Conservation (phyloP, 2,113 vertebrate species). For the Steatornis caripensis region DNA sequence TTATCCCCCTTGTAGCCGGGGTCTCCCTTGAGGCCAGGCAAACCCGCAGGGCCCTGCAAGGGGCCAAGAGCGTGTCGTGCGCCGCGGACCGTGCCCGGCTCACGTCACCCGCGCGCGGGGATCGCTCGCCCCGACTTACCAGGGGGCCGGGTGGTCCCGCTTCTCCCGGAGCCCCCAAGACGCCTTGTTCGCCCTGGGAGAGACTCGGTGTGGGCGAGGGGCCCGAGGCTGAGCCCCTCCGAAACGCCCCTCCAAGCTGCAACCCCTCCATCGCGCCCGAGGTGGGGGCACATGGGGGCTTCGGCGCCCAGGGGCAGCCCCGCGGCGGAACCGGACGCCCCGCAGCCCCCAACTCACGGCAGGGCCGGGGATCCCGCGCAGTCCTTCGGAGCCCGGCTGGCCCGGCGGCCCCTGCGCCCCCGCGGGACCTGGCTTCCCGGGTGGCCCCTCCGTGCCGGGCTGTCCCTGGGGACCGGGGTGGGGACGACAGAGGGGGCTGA, state of each 20-base stretch:
- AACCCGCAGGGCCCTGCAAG: slow-evolving; percentile 84
- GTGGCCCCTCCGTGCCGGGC: slow-evolving; percentile 73
- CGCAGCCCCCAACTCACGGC: slow-evolving; percentile 71
- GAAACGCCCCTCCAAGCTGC: not conserved
- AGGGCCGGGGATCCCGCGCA: slow-evolving; percentile 87
- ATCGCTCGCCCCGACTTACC: slow-evolving; percentile 71
- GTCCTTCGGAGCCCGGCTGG: slow-evolving; percentile 80
- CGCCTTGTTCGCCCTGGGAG: slow-evolving; percentile 87
- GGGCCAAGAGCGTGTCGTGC: not conserved
- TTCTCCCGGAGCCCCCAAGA: slow-evolving; percentile 85
- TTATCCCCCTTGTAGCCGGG: slow-evolving; percentile 87
- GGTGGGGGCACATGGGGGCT: too few relatives aligned
- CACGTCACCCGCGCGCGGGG: not conserved
- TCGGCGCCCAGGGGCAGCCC: too few relatives aligned
- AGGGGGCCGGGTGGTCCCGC: slow-evolving; percentile 86
- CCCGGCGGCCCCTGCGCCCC: slow-evolving; percentile 86
- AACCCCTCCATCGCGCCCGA: too few relatives aligned
- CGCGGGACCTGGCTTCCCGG: slow-evolving; percentile 80
- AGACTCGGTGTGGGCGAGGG: not conserved
- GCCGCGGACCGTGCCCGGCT: too few relatives aligned
- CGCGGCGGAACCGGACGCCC: rapidly evolving
- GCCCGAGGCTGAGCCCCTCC: too few relatives aligned
- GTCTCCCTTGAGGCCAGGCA: slow-evolving; percentile 88
- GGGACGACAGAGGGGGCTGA: not conserved
- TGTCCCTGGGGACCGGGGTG: slow-evolving; percentile 76